Evolutionary conservation across 2,888 invertebrate genomes (phyloP).

Genomic region (Anorthoa munda): DNA sequence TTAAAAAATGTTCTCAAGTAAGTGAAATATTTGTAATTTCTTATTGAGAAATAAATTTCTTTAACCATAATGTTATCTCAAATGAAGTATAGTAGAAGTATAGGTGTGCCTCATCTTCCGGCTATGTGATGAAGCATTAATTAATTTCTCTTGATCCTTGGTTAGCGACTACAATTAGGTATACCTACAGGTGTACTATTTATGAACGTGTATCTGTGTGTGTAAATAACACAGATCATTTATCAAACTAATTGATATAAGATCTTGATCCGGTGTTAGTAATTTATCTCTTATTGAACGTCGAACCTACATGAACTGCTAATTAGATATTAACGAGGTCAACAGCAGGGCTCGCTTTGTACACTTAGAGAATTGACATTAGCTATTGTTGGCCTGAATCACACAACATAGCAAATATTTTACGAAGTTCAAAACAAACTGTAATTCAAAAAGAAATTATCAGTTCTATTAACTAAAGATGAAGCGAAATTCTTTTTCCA

Average conservation of each 20-base stretch:
- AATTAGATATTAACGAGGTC: too few species aligned
- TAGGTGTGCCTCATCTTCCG: background rate
- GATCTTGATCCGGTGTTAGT: constrained; percentile 20
- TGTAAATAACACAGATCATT: too few species aligned
- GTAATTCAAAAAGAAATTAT: constrained; percentile 14
- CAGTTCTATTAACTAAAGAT: constrained; percentile 38
- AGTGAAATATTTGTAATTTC: too few species aligned
- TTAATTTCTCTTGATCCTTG: background rate
- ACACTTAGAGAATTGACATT: background rate
- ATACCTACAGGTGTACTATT: background rate
- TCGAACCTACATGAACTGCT: constrained; percentile 13
- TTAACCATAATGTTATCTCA: too few species aligned
- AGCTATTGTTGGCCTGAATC: constrained; percentile 30
- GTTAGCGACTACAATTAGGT: too few species aligned
- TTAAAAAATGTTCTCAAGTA: too few species aligned
- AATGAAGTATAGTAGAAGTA: too few species aligned
- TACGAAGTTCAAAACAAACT: constrained; percentile 18
- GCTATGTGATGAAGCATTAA: background rate
- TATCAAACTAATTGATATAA: constrained; percentile 5
- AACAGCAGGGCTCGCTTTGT: too few species aligned
- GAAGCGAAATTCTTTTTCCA: constrained; percentile 28
- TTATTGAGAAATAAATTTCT: too few species aligned
- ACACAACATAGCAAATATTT: background rate
- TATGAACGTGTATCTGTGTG: background rate
- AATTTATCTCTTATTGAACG: constrained; percentile 60